Conservation (phyloP, 2,113 vertebrate genomes). For the Rhagologus leucostigma region DNA sequence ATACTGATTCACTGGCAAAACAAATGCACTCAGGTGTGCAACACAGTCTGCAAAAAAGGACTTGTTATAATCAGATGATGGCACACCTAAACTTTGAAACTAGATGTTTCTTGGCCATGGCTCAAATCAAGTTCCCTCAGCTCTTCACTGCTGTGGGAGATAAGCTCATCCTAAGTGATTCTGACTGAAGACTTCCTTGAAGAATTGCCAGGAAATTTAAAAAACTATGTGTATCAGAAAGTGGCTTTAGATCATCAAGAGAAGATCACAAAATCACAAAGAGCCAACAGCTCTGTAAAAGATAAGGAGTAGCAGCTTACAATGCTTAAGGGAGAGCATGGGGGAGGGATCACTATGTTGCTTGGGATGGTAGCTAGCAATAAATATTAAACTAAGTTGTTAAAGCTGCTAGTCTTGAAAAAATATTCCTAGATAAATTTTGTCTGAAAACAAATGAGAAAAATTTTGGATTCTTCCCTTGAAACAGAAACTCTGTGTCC, state of each 20-base stretch:
- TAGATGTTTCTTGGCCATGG: not conserved
- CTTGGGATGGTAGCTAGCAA: not conserved
- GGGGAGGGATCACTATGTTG: not conserved
- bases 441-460: not conserved
- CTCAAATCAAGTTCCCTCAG: not conserved
- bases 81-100: rapidly evolving
- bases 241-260: not conserved
- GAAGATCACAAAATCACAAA: not conserved
- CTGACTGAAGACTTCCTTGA: not conserved
- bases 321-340: not conserved
- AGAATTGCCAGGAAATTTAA: not conserved
- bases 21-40: not conserved
- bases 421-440: not conserved
- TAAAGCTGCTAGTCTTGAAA: not conserved
- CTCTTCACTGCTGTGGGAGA: not conserved
- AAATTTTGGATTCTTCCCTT: not conserved
- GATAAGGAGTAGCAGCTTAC: not conserved
- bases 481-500: not conserved
- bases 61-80: rapidly evolving
- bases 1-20: not conserved
- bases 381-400: not conserved
- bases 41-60: not conserved
- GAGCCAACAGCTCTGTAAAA: not conserved
- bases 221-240: not conserved
- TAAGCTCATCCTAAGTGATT: not conserved